phyloP scores from a whole-genome alignment of 2,113 vertebrate species.

The Nannobrachium achirus region DNA sequence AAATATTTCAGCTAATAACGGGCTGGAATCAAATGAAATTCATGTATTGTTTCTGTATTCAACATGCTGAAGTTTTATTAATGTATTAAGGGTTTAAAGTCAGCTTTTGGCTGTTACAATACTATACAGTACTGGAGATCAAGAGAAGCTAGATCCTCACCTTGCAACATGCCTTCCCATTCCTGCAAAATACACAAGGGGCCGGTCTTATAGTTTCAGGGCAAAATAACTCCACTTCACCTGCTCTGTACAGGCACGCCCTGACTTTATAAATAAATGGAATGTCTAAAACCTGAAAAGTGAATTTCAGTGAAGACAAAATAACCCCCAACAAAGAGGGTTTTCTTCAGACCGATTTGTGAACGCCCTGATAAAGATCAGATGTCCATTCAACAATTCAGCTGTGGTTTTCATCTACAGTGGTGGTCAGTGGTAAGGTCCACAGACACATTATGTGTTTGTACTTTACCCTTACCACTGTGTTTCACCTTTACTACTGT shows the following conservation, averaged over 20 bases:
- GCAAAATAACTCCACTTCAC: background rate
- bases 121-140: background rate
- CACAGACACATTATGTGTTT: too few species aligned
- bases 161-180: background rate
- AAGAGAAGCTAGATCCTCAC: background rate
- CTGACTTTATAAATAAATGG: constrained; percentile 1
- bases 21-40: background rate
- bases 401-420: too few species aligned
- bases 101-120: background rate
- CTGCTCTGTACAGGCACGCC: background rate
- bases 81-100: background rate
- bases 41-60: background rate
- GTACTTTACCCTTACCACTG: too few species aligned
- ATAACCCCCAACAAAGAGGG: background rate
- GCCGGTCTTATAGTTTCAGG: background rate
- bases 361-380: constrained; percentile 23
- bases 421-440: too few species aligned
- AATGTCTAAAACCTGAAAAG: background rate
- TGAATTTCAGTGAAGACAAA: background rate
- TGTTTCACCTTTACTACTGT: too few species aligned
- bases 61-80: background rate
- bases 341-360: background rate
- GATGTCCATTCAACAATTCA: constrained; percentile 23
- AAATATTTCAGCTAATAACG: background rate
- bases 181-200: background rate